These are phyloP conservation scores for Alloscopus bannaensis DNA, from an alignment of 2,888 invertebrate genomes.

Conservation along the genomic window DNA sequence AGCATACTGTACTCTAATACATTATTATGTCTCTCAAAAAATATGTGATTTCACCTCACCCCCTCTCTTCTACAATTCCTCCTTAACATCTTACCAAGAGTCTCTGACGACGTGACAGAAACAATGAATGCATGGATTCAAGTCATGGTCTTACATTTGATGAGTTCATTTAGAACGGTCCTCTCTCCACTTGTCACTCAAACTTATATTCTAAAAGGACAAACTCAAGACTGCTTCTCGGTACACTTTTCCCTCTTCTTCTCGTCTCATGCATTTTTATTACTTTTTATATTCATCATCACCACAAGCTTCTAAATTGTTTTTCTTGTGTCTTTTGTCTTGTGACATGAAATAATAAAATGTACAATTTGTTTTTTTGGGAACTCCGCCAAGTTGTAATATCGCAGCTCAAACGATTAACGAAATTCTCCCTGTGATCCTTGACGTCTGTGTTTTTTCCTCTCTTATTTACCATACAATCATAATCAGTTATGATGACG, in stretches of 20 bases:
- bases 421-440: too few species aligned
- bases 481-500: too few species aligned
- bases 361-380: not conserved
- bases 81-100: too few species aligned
- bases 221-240: conserved; percentile 7
- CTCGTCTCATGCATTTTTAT: conserved; percentile 18
- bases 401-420: too few species aligned
- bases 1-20: too few species aligned
- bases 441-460: too few species aligned
- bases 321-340: too few species aligned
- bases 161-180: conserved; percentile 63
- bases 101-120: conserved; percentile 56
- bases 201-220: not conserved
- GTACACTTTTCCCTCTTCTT: conserved; percentile 8
- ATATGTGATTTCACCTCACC: conserved; percentile 22
- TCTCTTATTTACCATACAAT: too few species aligned
- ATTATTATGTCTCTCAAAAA: too few species aligned
- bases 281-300: conserved; percentile 28
- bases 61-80: too few species aligned
- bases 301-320: too few species aligned
- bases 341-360: conserved; percentile 4
- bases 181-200: conserved; percentile 20
- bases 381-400: too few species aligned
- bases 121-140: conserved; percentile 53
- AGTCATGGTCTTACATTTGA: conserved; percentile 58